Evolutionary conservation across 2,797 vertebrate species (phyloP), one percentile per base, ranked within the genome.

Genomic region (Champsocephalus esox): DNA sequence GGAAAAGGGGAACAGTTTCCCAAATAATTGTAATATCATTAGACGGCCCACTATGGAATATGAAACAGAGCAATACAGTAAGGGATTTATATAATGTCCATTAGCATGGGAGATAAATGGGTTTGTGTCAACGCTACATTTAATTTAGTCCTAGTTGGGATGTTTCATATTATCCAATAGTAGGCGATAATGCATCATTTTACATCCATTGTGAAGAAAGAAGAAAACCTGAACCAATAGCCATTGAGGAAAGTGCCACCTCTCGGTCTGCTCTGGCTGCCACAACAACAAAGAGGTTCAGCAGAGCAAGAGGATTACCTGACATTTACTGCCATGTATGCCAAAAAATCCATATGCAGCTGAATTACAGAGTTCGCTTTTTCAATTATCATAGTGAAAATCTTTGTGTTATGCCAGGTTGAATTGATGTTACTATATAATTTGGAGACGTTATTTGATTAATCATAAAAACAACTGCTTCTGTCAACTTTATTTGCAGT

Each of bases 241-340:
- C 44, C 34, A 9, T 3, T 64, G 50, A 79, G 72, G 14, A 79
- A 86, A 81, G 67, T 84, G 76, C 77, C 87, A 88, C 75, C 80
- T 87, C 70, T 79, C 46, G 75, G 71, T 64, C 34, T 75, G 48
- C 44, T 24, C 61, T 43, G 41, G 45, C 68, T 81, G 73, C 71
- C 70, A 84, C 84, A 74, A 80, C 68, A 79, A 78, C 88, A 77
- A 87, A 90, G 88, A 82, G 0, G 0, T 3, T 19, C 8, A 3
- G 41, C 9, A 13, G 14, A 65, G n/a, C 28, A 2, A 92, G 87
- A 92, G 13, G 0, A 0, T 0, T 9, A 0, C 1, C n/a, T 0
- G 0, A 34, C 5, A 0, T 0, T 43, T 19, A 59, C 57, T 87
- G 87, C 88, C 86, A 70, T 3, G 67, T 85, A 86, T 43, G 75